Evolutionary conservation across 1,140 invertebrate species (phyloP), one percentile per base, ranked within the genome.

Genomic region (Probaryconus sp.): DNA sequence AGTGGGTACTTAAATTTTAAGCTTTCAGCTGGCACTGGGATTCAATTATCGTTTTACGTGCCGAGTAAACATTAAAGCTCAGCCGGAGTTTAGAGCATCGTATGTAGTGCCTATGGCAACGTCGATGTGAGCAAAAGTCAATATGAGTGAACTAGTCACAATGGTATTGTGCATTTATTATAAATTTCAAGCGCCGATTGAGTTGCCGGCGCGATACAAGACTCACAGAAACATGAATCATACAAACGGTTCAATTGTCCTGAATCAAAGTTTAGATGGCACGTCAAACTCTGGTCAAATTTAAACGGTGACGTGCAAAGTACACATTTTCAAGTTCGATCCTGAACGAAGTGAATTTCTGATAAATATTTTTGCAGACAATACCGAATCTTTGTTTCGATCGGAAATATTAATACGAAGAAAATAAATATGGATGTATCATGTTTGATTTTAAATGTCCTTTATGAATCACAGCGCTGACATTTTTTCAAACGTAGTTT

Each of bases 1-100:
- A 77, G 69, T 47, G 71, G 68, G 47, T 76, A 78, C 68, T 82
- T 75, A 79, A 81, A 79, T 75, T 80, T 81, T 77, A 77, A 81
- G 68, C 70, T 76, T 76, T 73, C 68, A 72, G 51, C 56, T 65
- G 48, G 65, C 72, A 72, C 63, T 61, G 55, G 45, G 70, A 83
- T 81, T 83, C 75, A 79, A 79, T 81, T 81, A 83, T 70, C 68
- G 63, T 64, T 63, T 64, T 63, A 79, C 72, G 74, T 69, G 70
- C 67, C 10, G 50, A 45, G 70, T 76, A 75, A 72, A 78, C 60
- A 78, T 79, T 73, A 77, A 79, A 76, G 56, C 63, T 45, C 47
- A 28, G 38, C 40, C 26, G 43, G 55, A 63, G 48, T 58, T 67
- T 58, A 53, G 70, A 64, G 5, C 35, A 13, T 60, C 47, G 58